Evolutionary conservation across 2,113 vertebrate species (phyloP), one percentile per base, ranked within the genome.

Genomic region (Urocynchramus pylzowi): DNA sequence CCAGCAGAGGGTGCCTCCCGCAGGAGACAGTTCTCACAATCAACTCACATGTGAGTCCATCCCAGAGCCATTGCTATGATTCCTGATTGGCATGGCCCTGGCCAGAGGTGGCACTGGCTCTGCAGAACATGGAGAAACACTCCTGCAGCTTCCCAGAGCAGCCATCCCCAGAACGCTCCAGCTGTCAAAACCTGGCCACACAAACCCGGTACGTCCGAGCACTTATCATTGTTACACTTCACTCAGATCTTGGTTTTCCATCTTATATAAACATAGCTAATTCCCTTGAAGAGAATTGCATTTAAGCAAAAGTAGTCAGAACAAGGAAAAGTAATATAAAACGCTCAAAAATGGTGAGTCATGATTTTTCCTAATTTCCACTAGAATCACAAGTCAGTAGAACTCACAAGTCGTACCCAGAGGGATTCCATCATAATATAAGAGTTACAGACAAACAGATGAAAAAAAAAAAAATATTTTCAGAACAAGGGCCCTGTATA

Each of bases 101-200:
- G 37, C 9, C 50, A 37, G 21, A 26, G 10, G 50, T 5, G 6
- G 8, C 44, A 37, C 13, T 65, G 59, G 9, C 27, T 65, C 37
- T 89, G 27, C 37, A 74, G 60, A 11, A 24, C 19, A 3, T 6
- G 7, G 33, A 65, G 10, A 37, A 52, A 30, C 4, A 11, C 18
- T 39, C 19, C 28, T 59, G 44, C 33, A 67, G 6, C 23, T 67
- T n/a, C 52, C 52, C 33, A 44, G 16, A 30, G 20, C n/a, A 74
- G 33, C 8, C 44, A 24, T 10, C 22, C 9, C 4, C 42, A 16
- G 23, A 50, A 11, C 0, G 3, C 7, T 16, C 6, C 68, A 39
- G 39, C 33, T 81, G 11, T 44, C 16, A 26, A 45, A 59, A 39
- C 23, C 23, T 17, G 16, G 10, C 39, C 37, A 45, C 24, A 33